phyloP scores from a whole-genome alignment of 2,888 invertebrate genomes.

The Mellilla xanthometata region DNA sequence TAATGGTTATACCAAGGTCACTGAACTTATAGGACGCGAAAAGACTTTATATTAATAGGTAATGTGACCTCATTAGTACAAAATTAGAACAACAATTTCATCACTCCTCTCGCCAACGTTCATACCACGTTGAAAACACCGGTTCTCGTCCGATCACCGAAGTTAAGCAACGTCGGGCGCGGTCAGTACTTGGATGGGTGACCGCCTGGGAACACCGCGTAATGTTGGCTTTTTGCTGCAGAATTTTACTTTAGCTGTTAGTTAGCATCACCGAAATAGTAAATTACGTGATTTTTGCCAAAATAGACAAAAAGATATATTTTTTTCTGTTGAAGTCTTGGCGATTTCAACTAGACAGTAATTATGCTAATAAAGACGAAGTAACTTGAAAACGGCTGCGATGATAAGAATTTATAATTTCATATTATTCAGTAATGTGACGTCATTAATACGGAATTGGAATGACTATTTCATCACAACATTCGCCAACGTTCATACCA shows the following conservation, averaged over 20 bases:
- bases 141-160: conserved; percentile 76
- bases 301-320: too few relatives aligned
- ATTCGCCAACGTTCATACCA: conserved; percentile 64
- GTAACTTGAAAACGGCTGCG: too few relatives aligned
- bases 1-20: too few relatives aligned
- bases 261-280: too few relatives aligned
- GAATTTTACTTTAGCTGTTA: not conserved
- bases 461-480: not conserved
- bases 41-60: too few relatives aligned
- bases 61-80: not conserved
- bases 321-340: too few relatives aligned
- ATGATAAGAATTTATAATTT: too few relatives aligned
- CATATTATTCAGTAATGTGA: too few relatives aligned
- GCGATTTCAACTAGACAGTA: too few relatives aligned
- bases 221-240: conserved; percentile 50
- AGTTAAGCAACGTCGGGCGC: conserved; percentile 72
- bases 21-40: too few relatives aligned
- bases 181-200: conserved; percentile 75
- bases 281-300: too few relatives aligned
- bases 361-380: too few relatives aligned
- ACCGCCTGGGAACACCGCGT: conserved; percentile 63
- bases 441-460: not conserved
- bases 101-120: conserved; percentile 46
- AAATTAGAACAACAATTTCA: not conserved
- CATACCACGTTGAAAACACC: conserved; percentile 68